Evolutionary conservation across 2,113 vertebrate genomes (phyloP).

Genomic region (Guaruba guarouba): DNA sequence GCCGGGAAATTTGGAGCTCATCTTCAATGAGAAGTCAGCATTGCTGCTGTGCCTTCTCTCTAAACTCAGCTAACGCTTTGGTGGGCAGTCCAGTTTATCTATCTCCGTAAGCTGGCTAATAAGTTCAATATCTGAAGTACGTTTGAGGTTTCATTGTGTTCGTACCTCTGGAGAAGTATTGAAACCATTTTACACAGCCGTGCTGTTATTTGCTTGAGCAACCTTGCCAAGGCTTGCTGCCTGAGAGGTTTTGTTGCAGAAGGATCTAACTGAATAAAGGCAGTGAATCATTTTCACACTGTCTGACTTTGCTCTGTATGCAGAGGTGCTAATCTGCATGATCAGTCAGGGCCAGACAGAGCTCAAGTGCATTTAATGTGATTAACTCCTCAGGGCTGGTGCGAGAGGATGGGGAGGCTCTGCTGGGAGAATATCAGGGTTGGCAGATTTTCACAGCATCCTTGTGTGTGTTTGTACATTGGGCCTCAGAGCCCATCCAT

Average conservation of each 20-base stretch:
- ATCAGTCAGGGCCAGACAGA: background rate
- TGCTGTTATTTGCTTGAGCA: background rate
- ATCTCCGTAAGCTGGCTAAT: background rate
- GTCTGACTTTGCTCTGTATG: background rate
- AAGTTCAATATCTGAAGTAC: background rate
- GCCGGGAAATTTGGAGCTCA: background rate
- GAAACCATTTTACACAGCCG: background rate
- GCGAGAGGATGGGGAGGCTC: background rate
- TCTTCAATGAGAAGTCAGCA: background rate
- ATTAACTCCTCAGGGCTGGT: background rate
- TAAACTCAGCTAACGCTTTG: background rate
- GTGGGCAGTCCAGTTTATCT: background rate
- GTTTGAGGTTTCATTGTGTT: background rate
- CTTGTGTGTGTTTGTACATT: fast-evolving
- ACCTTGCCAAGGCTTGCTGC: background rate
- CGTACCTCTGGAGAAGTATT: background rate
- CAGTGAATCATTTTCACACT: background rate
- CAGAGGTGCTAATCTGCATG: background rate
- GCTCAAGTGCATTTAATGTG: background rate
- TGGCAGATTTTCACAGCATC: background rate
- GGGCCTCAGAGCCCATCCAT: background rate
- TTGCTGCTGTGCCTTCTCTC: background rate
- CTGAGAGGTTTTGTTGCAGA: background rate
- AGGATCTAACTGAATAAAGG: conserved; percentile 19
- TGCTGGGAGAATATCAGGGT: background rate